Evolutionary conservation across 1,140 invertebrate species (phyloP).

Genomic region (Sitophilus oryzae): DNA sequence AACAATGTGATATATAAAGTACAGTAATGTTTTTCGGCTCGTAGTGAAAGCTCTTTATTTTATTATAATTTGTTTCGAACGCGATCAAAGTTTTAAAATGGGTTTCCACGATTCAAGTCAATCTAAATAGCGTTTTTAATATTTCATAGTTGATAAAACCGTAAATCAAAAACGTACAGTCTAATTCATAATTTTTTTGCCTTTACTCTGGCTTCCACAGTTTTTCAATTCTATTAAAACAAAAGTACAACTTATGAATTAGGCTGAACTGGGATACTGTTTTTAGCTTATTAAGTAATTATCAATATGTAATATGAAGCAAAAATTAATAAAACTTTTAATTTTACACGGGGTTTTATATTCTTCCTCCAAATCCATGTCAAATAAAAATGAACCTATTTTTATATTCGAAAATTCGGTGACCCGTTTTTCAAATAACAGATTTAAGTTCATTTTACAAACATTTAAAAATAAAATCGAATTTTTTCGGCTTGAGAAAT

Average conservation of each 20-base stretch:
- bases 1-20: constrained; percentile 22
- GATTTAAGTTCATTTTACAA: too few relatives aligned
- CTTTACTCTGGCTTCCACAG: background rate
- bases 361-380: too few relatives aligned
- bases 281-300: background rate
- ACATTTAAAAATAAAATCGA: too few relatives aligned
- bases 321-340: background rate
- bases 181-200: background rate
- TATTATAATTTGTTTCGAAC: background rate
- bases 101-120: background rate
- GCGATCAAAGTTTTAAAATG: background rate
- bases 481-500: too few relatives aligned
- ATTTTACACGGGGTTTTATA: too few relatives aligned
- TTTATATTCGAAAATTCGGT: too few relatives aligned
- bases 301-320: background rate
- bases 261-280: background rate
- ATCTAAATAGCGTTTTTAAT: background rate
- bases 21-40: constrained; percentile 2
- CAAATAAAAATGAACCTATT: too few relatives aligned
- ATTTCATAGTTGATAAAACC: background rate
- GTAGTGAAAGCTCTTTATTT: background rate
- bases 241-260: background rate
- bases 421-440: too few relatives aligned
- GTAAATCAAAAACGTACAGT: background rate
- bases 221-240: background rate